phyloP scores from a whole-genome alignment of 1,140 invertebrate genomes.

The Manduca sexta region DNA sequence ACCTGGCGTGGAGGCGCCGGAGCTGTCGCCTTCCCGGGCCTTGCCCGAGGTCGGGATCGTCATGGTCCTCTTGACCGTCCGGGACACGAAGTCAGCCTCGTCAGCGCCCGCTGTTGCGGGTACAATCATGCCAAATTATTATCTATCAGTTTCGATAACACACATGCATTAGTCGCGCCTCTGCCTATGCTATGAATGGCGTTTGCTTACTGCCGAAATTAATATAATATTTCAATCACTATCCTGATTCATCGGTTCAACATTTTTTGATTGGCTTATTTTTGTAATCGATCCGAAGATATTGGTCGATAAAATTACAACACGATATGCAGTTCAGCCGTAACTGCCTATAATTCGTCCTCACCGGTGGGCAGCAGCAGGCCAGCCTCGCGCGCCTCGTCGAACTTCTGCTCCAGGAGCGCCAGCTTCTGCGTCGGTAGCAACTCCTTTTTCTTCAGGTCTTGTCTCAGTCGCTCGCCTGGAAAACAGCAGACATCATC shows the following conservation, averaged over 20 bases:
- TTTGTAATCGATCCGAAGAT: no score
- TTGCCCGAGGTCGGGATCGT: conserved; percentile 43
- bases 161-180: no score
- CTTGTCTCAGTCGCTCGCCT: conserved; percentile 85
- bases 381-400: conserved; percentile 87
- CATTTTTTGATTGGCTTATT: no score
- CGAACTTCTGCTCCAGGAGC: conserved; percentile 87
- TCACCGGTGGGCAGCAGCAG: conserved; percentile 85
- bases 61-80: conserved; percentile 42
- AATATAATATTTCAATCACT: no score
- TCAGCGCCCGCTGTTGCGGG: conserved; percentile 38
- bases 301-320: no score
- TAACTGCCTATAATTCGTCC: conserved; percentile 2
- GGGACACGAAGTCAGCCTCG: conserved; percentile 50
- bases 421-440: conserved; percentile 88
- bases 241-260: no score
- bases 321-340: no score
- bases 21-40: conserved; percentile 40
- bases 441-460: conserved; percentile 86
- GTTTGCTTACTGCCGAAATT: no score
- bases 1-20: conserved; percentile 55
- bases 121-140: neutral
- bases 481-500: conserved; percentile 7
- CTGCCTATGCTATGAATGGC: no score
- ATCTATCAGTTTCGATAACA: neutral